Percentiles rank a stretch among this genome's conserved stretches.
Evolutionary conservation across 2,797 vertebrate species (phyloP).

Genomic region (Setipinna tenuifilis): DNA sequence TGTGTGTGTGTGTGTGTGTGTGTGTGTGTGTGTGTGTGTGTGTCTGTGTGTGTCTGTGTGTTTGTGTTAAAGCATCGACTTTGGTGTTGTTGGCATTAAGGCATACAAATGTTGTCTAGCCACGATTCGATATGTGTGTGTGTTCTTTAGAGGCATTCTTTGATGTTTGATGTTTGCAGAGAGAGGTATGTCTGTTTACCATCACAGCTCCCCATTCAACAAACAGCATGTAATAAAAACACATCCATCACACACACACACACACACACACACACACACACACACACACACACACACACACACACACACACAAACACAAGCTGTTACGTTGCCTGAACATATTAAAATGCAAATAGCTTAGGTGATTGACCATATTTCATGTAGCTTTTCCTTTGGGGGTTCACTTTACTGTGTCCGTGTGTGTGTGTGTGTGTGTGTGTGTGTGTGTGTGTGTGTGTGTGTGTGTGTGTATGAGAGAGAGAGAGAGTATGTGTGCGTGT

Average conservation of each 20-base stretch:
- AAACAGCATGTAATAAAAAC: constrained; percentile 36
- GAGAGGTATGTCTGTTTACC: not conserved
- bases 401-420: not conserved
- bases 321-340: constrained; percentile 41
- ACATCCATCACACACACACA: constrained; percentile 34
- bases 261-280: constrained; percentile 3
- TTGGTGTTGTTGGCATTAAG: constrained; percentile 25
- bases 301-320: not conserved
- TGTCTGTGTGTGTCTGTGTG: too few species aligned
- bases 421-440: too few species aligned
- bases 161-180: not conserved
- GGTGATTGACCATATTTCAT: constrained; percentile 53
- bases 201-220: not conserved
- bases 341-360: constrained; percentile 56
- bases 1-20: not conserved
- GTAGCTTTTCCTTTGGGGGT: constrained; percentile 25
- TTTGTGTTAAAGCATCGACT: not conserved
- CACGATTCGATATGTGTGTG: too few species aligned
- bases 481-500: not conserved
- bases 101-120: too few species aligned
- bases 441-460: too few species aligned
- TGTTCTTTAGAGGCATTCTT: not conserved
- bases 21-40: not conserved
- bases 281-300: not conserved
- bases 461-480: not conserved